Base-by-base conservation (phyloP, 1,140 invertebrate species). In the Eubasilissa regina region DNA sequence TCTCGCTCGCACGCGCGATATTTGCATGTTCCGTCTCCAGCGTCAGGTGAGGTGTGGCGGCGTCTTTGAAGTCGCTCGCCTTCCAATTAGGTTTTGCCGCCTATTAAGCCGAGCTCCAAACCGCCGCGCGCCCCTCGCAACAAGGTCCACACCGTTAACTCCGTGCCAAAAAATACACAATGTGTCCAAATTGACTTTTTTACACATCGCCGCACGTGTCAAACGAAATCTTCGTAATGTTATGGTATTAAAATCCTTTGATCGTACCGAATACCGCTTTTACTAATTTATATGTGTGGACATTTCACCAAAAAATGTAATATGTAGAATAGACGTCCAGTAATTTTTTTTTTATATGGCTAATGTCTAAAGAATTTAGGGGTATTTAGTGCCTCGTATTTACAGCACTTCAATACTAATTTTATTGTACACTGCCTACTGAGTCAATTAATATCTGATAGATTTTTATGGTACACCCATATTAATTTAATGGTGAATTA, bases 81-180 rank as follows among this genome's bases (percentile, higher is more conserved):
- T 66, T 62, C 74, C 74, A 76, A 76, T 76, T 76, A 76, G 74
- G 48, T 70, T 25, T 51, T 51, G 66, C 66, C 66, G 66, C 66
- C 48, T 70, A 70, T 70, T 70, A 70, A 70, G 19, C 66, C 66
- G 13, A 17, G 47, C 15, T 48, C 19, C 66, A 21, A 70, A 70
- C n/a, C 66, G 47, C 15, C 47, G 45, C 45, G 15, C 12, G 1
- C 66, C 66, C 17, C 44, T 15, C 10, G 47, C 45, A 0, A 13
- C 51, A 70, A 70, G 7, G 35, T 17, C 13, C 47, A 47, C 17
- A 53, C 19, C 66, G 51, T 44, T 10, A 15, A 17, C 6, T n/a
- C 21, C 13, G 43, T 15, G 43, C 15, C n/a, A 10, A 17, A 47
- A 45, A 9, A 44, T 66, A 66, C 21, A 66, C 15, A 12, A 17